phyloP scores from a whole-genome alignment of 2,888 invertebrate genomes.

The Pseudeuparius sepicola region DNA sequence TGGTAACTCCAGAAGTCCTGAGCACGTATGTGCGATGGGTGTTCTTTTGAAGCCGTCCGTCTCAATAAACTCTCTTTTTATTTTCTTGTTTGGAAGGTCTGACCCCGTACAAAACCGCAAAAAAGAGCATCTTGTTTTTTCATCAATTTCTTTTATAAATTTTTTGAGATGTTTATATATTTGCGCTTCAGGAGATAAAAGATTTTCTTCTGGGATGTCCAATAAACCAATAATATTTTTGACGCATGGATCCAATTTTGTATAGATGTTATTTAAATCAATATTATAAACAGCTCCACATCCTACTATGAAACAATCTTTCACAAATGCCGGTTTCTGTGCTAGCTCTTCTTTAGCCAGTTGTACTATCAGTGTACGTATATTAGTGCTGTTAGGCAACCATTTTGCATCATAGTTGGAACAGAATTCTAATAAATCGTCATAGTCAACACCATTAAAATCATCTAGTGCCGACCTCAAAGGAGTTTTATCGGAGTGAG shows the following conservation, averaged over 20 bases:
- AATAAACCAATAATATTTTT: constrained; percentile 13
- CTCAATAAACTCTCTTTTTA: constrained; percentile 9
- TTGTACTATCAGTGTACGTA: constrained; percentile 12
- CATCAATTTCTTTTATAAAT: constrained; percentile 11
- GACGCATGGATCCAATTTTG: constrained; percentile 11
- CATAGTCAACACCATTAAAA: constrained; percentile 12
- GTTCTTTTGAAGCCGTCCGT: constrained; percentile 8
- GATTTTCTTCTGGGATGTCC: constrained; percentile 9
- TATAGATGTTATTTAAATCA: constrained; percentile 10
- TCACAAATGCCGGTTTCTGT: constrained; percentile 16
- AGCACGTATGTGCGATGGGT: constrained; percentile 17
- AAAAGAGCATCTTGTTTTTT: constrained; percentile 12
- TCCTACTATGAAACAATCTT: constrained; percentile 8
- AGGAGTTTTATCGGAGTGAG: constrained; percentile 9
- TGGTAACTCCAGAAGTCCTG: constrained; percentile 12
- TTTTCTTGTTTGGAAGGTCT: constrained; percentile 9
- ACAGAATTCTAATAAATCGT: constrained; percentile 15
- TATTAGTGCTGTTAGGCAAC: constrained; percentile 13
- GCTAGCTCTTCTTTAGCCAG: constrained; percentile 16
- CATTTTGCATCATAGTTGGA: constrained; percentile 14
- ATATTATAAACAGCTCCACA: constrained; percentile 8
- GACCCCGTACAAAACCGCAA: constrained; percentile 17
- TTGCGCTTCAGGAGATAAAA: background rate
- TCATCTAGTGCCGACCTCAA: constrained; percentile 13
- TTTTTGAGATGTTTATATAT: constrained; percentile 8